phyloP scores from a whole-genome alignment of 2,888 invertebrate species.

The Oscheius sp. region DNA sequence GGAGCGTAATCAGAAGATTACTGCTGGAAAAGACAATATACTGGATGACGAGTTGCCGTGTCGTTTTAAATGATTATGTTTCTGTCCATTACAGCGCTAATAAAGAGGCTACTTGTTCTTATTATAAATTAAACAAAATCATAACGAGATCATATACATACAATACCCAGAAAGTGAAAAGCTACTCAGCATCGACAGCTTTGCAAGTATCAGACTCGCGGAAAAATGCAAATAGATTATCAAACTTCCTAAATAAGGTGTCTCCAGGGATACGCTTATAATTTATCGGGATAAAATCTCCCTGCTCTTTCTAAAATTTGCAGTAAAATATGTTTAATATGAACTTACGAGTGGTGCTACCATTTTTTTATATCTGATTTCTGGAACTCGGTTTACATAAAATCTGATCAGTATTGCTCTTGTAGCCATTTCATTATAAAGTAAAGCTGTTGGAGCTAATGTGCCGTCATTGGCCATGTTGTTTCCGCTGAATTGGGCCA shows the following conservation, averaged over 20 bases:
- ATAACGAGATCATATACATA: neutral
- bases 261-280: slow-evolving; percentile 54
- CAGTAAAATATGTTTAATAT: neutral
- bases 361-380: slow-evolving; percentile 36
- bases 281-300: slow-evolving; percentile 45
- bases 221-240: slow-evolving; percentile 50
- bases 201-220: slow-evolving; percentile 12
- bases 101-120: too few species aligned
- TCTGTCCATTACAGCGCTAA: too few species aligned
- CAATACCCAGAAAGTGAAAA: neutral
- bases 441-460: slow-evolving; percentile 59
- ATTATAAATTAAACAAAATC: too few species aligned
- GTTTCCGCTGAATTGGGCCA: slow-evolving; percentile 57
- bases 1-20: too few species aligned
- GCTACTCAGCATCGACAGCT: neutral
- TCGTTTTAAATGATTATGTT: too few species aligned
- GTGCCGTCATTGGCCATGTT: slow-evolving; percentile 51
- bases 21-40: too few species aligned
- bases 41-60: too few species aligned
- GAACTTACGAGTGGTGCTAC: neutral
- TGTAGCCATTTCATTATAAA: slow-evolving; percentile 55
- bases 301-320: neutral
- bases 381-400: slow-evolving; percentile 36
- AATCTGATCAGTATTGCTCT: slow-evolving; percentile 54
- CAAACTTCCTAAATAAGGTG: slow-evolving; percentile 61